Base-by-base conservation (phyloP, 2,113 vertebrate genomes). In the Cryptomyrus ogoouensis region DNA sequence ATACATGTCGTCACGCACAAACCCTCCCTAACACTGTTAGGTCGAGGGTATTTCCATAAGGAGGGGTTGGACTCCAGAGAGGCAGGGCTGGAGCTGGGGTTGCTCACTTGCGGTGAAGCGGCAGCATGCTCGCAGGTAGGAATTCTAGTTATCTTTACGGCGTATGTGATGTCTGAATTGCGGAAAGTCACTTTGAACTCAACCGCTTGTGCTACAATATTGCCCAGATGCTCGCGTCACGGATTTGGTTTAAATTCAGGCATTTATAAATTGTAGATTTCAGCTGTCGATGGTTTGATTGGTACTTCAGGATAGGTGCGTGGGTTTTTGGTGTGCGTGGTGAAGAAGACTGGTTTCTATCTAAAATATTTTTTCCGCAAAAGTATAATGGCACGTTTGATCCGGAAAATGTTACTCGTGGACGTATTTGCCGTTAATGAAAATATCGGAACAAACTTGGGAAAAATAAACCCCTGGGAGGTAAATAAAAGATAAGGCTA, bases 21-120 rank as follows among this genome's bases (percentile, higher is more conserved):
- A 93, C 90, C 88, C 84, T n/a, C 77, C 52, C 87, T 91, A 90
- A 89, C 90, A 92, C 83, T 90, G 90, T 90, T 92, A 19, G 92
- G 94, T 93, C 93, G 92, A 93, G 94, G 93, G 92, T 92, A 91
- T 93, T 84, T 90, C 90, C 93, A 93, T 92, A 93, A 95, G 95
- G 95, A 96, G 95, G 95, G 95, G 95, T 94, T 95, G 94, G 94
- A 91, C 91, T 91, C 92, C 58, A 93, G 90, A 93, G 92, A 94
- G 94, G 93, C 93, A 92, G 91, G 90, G 91, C 92, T 89, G 91
- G 91, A 91, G 88, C 91, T 89, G 88, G 90, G 91, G 91, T 90
- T 92, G 92, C 92, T 92, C 92, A 93, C 93, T 94, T 94, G 95
- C 94, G 92, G 91, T 91, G 92, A 92, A 93, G 88, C 90, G 93